Evolutionary conservation across 2,113 vertebrate species (phyloP).

Genomic region (Lycocorax pyrrhopterus): DNA sequence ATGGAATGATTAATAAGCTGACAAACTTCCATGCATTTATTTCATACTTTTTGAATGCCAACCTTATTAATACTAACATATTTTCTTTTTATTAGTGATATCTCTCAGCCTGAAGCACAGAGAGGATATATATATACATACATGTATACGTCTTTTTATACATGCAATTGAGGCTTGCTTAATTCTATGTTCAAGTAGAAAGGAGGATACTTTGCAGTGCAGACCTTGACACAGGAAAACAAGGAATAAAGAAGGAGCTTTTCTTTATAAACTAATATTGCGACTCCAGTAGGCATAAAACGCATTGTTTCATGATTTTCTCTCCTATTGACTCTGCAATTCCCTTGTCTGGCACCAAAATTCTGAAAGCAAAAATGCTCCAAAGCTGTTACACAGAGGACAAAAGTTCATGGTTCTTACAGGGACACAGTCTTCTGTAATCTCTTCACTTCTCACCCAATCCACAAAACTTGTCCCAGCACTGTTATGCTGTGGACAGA

Average conservation of each 20-base stretch:
- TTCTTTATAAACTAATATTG: not conserved
- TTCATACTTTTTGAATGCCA: slow-evolving; percentile 38
- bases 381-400: not conserved
- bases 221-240: not conserved
- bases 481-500: slow-evolving; percentile 7
- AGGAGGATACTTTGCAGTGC: not conserved
- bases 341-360: slow-evolving; percentile 2
- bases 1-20: slow-evolving; percentile 71
- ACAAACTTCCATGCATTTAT: slow-evolving; percentile 62
- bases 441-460: not conserved
- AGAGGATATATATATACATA: not conserved
- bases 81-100: slow-evolving; percentile 59
- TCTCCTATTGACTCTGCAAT: not conserved
- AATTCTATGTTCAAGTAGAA: not conserved
- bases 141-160: not conserved
- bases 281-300: not conserved
- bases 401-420: slow-evolving; percentile 52
- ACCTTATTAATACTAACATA: slow-evolving; percentile 39
- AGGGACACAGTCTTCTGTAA: slow-evolving; percentile 8
- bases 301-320: not conserved
- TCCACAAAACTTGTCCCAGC: slow-evolving; percentile 16
- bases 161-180: not conserved
- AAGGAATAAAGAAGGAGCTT: not conserved
- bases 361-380: slow-evolving; percentile 17
- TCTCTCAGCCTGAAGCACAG: not conserved